These are phyloP conservation scores for Myioborus miniatus DNA, from an alignment of 2,797 vertebrate species.

Conservation along the genomic window DNA sequence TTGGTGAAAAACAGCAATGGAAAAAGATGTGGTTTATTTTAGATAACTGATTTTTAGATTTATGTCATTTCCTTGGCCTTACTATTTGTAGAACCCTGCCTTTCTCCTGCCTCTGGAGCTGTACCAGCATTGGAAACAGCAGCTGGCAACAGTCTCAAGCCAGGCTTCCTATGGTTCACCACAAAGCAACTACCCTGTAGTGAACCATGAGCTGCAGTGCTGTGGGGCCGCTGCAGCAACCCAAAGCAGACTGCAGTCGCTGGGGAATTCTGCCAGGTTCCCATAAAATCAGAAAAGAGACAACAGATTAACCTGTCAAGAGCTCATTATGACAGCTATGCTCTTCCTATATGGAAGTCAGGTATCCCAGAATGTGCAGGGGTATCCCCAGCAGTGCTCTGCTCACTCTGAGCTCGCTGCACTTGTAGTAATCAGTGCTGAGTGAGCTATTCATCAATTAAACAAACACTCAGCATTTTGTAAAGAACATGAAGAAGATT, in stretches of 20 bases:
- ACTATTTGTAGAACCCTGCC: background rate
- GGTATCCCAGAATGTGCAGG: background rate
- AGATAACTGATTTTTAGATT: background rate
- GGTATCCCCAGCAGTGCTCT: background rate
- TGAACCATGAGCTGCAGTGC: background rate
- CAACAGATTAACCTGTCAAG: background rate
- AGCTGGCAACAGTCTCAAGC: background rate
- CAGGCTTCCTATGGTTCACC: constrained; percentile 36
- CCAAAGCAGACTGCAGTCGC: rapidly evolving
- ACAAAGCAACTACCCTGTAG: constrained; percentile 1
- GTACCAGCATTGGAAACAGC: background rate
- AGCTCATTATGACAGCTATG: background rate
- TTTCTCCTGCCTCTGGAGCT: background rate
- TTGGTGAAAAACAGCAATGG: background rate
- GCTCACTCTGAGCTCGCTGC: background rate
- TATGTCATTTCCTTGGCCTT: background rate
- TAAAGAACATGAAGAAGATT: background rate
- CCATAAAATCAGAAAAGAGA: background rate
- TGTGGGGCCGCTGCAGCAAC: background rate
- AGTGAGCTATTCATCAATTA: background rate
- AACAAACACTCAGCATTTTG: background rate
- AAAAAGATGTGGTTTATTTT: background rate
- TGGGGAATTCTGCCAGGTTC: background rate
- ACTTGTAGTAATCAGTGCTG: background rate
- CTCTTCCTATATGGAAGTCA: background rate